Percentiles rank a stretch among this genome's conserved stretches.
Evolutionary conservation across 2,888 invertebrate species (phyloP).

Genomic region (Platycnemis pennipes): DNA sequence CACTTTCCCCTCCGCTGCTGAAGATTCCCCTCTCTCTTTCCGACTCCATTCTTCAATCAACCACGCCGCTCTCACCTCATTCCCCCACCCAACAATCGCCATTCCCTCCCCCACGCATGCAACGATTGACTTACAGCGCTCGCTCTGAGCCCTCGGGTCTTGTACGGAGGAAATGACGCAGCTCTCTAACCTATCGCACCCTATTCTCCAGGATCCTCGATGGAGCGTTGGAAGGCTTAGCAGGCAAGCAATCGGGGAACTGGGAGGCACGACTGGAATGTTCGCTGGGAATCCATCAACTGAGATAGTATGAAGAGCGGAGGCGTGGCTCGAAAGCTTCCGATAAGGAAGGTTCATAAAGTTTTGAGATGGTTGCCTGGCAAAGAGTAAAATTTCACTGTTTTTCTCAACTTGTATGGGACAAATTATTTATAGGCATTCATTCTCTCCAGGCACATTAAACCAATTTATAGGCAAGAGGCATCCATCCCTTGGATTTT

Average conservation of each 20-base stretch:
- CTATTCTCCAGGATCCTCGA: no score
- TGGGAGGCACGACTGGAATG: background rate
- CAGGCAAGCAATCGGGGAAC: background rate
- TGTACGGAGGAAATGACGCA: background rate
- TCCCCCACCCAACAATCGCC: background rate
- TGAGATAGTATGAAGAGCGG: no score
- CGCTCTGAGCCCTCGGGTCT: background rate
- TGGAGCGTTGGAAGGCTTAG: no score
- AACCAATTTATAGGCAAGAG: no score
- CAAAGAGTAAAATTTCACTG: no score
- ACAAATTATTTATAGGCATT: no score
- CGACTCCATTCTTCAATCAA: background rate
- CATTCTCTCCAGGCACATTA: no score
- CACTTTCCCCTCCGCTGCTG: background rate
- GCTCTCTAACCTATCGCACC: background rate
- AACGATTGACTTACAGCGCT: background rate
- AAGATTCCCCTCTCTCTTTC: background rate
- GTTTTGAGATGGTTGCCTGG: no score
- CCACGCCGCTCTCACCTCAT: constrained; percentile 2
- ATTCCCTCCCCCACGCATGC: background rate
- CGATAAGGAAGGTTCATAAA: no score
- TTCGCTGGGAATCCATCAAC: background rate
- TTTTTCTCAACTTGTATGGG: no score
- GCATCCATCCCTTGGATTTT: no score
- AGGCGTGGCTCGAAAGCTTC: background rate